These are phyloP conservation scores for Anthophora plumipes DNA, from an alignment of 2,888 invertebrate genomes.

Conservation along the genomic window DNA sequence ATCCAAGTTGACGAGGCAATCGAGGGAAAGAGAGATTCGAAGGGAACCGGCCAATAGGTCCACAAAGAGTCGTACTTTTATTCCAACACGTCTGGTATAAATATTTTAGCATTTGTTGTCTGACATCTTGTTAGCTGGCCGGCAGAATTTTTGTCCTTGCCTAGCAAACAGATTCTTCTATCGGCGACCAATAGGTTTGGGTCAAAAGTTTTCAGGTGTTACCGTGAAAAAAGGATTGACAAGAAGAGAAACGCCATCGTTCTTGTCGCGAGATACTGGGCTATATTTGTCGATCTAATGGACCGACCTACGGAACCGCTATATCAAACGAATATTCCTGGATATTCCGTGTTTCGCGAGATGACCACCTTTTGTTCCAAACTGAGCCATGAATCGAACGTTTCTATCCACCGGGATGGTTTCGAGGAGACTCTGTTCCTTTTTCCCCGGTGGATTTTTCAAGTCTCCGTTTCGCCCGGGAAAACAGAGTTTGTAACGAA, in stretches of 20 bases:
- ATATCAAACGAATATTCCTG: constrained; percentile 47
- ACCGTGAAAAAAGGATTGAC: constrained; percentile 50
- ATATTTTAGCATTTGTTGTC: constrained; percentile 69
- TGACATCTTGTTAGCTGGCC: constrained; percentile 61
- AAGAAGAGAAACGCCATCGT: constrained; percentile 39
- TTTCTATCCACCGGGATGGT: not conserved
- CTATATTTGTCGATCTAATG: constrained; percentile 59
- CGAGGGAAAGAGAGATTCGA: constrained; percentile 25
- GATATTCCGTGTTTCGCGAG: constrained; percentile 16
- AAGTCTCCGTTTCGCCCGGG: not conserved
- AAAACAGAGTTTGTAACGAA: not conserved
- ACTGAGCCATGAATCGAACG: constrained; percentile 8
- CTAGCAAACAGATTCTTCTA: too few species aligned
- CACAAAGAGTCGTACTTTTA: constrained; percentile 37
- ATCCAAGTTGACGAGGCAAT: constrained; percentile 51
- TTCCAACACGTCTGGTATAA: constrained; percentile 53
- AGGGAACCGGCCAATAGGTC: constrained; percentile 24
- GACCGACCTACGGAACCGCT: constrained; percentile 24
- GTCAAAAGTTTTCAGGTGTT: constrained; percentile 41
- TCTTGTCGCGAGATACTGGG: constrained; percentile 39
- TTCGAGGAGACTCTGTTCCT: not conserved
- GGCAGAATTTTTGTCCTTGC: constrained; percentile 34
- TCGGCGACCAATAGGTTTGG: not conserved
- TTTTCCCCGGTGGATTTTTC: not conserved
- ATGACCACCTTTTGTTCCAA: constrained; percentile 35